Conservation (phyloP, 2,113 vertebrate species). For the Alouatta palliata region DNA sequence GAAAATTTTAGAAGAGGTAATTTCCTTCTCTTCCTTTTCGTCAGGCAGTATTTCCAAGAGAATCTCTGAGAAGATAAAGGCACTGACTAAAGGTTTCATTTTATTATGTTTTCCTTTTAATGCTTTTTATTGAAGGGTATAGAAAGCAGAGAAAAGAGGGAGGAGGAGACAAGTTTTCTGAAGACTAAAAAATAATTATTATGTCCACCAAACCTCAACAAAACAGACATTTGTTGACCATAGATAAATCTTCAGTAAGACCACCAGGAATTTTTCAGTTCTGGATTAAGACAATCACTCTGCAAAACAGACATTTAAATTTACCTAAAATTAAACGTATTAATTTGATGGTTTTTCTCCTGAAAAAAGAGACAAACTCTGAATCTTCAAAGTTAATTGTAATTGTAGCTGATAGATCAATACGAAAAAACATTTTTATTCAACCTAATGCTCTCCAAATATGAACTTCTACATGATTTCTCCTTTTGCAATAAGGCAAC, state of each 20-base stretch:
- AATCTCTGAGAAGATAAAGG: not conserved
- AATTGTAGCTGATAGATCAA: not conserved
- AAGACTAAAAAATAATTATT: constrained; percentile 56
- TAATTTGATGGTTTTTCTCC: constrained; percentile 42
- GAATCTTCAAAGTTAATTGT: constrained; percentile 43
- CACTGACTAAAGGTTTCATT: not conserved
- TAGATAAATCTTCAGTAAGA: constrained; percentile 35
- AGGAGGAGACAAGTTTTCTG: not conserved
- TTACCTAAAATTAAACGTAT: constrained; percentile 43
- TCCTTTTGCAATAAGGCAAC: not conserved
- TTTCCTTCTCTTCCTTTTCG: constrained; percentile 31
- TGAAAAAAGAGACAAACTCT: constrained; percentile 58
- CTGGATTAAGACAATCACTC: constrained; percentile 48
- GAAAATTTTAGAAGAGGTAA: not conserved
- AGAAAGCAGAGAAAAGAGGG: not conserved
- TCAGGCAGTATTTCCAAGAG: constrained; percentile 18
- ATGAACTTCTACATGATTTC: not conserved
- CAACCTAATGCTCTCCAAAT: not conserved
- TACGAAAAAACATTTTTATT: not conserved
- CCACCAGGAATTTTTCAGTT: constrained; percentile 32
- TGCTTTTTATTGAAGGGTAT: not conserved
- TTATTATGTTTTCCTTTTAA: not conserved
- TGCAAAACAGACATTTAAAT: constrained; percentile 55
- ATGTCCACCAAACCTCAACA: constrained; percentile 45
- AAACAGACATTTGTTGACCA: constrained; percentile 30